Conservation (phyloP, 2,888 invertebrate species). For the Troilus luridus region DNA sequence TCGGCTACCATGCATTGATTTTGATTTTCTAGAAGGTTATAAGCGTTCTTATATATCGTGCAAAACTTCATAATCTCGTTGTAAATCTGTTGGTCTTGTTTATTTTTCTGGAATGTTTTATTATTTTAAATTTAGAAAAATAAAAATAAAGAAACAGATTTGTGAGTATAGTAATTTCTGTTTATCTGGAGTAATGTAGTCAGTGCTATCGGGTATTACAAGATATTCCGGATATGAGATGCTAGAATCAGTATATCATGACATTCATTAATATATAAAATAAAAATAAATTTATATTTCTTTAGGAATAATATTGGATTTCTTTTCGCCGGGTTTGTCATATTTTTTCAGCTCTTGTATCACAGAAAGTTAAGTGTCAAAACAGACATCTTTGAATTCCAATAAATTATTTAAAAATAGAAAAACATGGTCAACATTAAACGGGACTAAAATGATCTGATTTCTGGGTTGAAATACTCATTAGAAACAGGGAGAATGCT, state of each 20-base stretch:
- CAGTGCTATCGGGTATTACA: background rate
- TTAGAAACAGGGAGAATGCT: too few relatives aligned
- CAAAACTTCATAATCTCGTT: slow-evolving; percentile 88
- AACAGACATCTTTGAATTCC: background rate
- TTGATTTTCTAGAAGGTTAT: slow-evolving; percentile 82
- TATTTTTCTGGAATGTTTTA: slow-evolving; percentile 5
- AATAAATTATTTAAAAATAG: too few relatives aligned
- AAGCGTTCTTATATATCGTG: slow-evolving; percentile 85
- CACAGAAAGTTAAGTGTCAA: background rate
- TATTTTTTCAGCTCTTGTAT: background rate
- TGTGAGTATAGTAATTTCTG: background rate
- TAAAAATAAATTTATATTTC: too few relatives aligned
- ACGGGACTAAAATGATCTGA: too few relatives aligned
- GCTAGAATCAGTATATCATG: too few relatives aligned
- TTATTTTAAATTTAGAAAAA: background rate
- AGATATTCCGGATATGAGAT: background rate
- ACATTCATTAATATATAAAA: too few relatives aligned
- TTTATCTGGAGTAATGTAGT: background rate
- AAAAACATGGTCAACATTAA: too few relatives aligned
- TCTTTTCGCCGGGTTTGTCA: background rate
- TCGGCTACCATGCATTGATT: slow-evolving; percentile 84
- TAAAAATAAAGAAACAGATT: background rate
- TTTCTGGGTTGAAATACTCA: too few relatives aligned
- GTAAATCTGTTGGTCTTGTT: slow-evolving; percentile 71
- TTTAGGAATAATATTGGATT: background rate